Conservation (phyloP, 1,140 invertebrate species). For the Microplitis demolitor region DNA sequence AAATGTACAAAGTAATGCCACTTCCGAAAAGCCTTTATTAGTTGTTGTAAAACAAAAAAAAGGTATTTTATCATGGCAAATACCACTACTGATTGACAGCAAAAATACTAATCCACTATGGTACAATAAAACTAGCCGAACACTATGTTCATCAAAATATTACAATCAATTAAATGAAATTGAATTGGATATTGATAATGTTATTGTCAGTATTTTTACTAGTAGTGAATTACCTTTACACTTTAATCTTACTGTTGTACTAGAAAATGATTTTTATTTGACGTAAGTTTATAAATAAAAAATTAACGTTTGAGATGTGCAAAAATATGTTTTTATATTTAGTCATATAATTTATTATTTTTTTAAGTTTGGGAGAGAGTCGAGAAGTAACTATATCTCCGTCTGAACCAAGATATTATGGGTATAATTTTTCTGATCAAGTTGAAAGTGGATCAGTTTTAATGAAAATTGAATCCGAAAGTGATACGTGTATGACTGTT, state of each 20-base stretch:
- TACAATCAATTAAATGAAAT: slow-evolving; percentile 30
- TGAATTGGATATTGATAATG: slow-evolving; percentile 38
- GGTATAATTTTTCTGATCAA: slow-evolving; percentile 62
- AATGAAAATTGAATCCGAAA: slow-evolving; percentile 62
- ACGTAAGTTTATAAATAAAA: slow-evolving; percentile 40
- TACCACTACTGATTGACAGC: slow-evolving; percentile 61
- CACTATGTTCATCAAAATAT: slow-evolving; percentile 61
- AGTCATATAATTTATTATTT: not conserved
- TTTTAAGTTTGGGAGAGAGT: slow-evolving; percentile 33
- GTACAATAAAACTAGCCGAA: slow-evolving; percentile 61
- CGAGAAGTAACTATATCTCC: slow-evolving; percentile 45
- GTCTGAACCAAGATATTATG: slow-evolving; percentile 65
- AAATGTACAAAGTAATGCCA: slow-evolving; percentile 52
- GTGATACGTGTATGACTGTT: slow-evolving; percentile 65
- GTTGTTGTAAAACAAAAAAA: slow-evolving; percentile 65
- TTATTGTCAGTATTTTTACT: slow-evolving; percentile 64
- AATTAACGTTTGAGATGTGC: too few relatives aligned
- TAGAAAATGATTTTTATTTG: slow-evolving; percentile 57
- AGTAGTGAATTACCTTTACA: slow-evolving; percentile 47
- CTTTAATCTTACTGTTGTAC: slow-evolving; percentile 54
- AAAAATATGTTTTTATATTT: not conserved
- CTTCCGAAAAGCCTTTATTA: slow-evolving; percentile 57
- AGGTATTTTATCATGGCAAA: slow-evolving; percentile 65
- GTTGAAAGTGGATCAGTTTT: slow-evolving; percentile 60
- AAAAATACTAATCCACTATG: slow-evolving; percentile 26